These are phyloP conservation scores for Cosmia trapezina DNA, from an alignment of 2,888 invertebrate genomes.

Conservation along the genomic window DNA sequence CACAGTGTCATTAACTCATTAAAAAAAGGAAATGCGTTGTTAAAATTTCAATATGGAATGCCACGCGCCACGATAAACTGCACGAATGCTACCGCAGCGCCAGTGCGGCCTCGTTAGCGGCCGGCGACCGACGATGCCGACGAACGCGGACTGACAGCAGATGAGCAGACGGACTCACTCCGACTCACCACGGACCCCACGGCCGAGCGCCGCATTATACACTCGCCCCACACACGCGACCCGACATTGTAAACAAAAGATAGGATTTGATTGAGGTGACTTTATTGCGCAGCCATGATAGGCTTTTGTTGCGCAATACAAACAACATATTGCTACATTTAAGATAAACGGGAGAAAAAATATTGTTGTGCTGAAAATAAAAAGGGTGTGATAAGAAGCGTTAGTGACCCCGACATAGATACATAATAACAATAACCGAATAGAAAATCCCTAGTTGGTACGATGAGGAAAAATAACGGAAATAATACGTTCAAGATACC, in stretches of 20 bases:
- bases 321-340: slow-evolving; percentile 48
- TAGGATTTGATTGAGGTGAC: slow-evolving; percentile 54
- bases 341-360: slow-evolving; percentile 30
- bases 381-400: slow-evolving; percentile 27
- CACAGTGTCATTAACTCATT: slow-evolving; percentile 53
- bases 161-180: slow-evolving; percentile 23
- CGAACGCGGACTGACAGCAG: slow-evolving; percentile 70
- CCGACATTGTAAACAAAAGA: slow-evolving; percentile 64
- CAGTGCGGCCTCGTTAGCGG: slow-evolving; percentile 42
- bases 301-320: slow-evolving; percentile 49
- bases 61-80: slow-evolving; percentile 62
- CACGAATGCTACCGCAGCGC: slow-evolving; percentile 54
- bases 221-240: slow-evolving; percentile 51
- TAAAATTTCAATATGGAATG: slow-evolving; percentile 64
- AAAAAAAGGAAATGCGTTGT: slow-evolving; percentile 35
- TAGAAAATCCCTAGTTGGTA: background rate
- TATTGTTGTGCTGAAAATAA: slow-evolving; percentile 15
- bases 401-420: slow-evolving; percentile 11
- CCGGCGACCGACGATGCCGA: slow-evolving; percentile 64
- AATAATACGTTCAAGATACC: background rate
- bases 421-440: background rate
- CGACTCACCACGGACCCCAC: slow-evolving; percentile 39
- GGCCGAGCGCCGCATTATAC: slow-evolving; percentile 29
- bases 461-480: slow-evolving; percentile 9
- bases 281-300: slow-evolving; percentile 44